Conservation (phyloP, 2,797 vertebrate species). For the Acomys russatus region DNA sequence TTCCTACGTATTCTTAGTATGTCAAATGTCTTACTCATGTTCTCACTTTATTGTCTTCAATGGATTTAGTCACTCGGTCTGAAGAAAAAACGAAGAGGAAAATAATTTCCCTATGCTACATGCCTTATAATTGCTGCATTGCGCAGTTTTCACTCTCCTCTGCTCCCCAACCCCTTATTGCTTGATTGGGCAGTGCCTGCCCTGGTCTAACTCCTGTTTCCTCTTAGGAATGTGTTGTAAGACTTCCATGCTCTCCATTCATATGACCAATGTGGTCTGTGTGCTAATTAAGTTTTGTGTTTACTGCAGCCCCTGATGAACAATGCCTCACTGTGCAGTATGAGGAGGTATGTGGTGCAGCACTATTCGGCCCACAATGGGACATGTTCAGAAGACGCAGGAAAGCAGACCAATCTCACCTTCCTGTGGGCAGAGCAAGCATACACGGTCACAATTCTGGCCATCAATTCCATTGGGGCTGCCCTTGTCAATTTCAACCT, state of each 20-base stretch:
- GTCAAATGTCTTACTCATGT: background rate
- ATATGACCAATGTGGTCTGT: background rate
- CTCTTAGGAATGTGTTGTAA: background rate
- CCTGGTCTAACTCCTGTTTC: background rate
- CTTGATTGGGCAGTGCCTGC: background rate
- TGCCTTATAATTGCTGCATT: background rate
- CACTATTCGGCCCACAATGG: constrained; percentile 85
- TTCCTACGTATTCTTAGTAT: background rate
- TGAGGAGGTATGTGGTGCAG: constrained; percentile 91
- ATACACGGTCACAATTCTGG: constrained; percentile 92
- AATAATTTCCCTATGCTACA: background rate
- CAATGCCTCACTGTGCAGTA: constrained; percentile 89
- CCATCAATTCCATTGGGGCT: constrained; percentile 93
- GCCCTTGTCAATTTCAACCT: constrained; percentile 92
- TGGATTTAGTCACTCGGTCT: constrained; percentile 2
- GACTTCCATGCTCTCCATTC: background rate
- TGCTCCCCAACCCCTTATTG: accelerated
- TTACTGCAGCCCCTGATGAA: constrained; percentile 87
- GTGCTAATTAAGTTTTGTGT: constrained; percentile 60
- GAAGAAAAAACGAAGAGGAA: background rate
- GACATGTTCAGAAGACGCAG: constrained; percentile 85
- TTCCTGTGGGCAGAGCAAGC: constrained; percentile 91
- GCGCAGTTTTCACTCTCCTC: too few species aligned
- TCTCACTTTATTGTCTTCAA: background rate
- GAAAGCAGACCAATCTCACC: constrained; percentile 88